phyloP scores from a whole-genome alignment of 2,888 invertebrate species.

The Empis stercorea region DNA sequence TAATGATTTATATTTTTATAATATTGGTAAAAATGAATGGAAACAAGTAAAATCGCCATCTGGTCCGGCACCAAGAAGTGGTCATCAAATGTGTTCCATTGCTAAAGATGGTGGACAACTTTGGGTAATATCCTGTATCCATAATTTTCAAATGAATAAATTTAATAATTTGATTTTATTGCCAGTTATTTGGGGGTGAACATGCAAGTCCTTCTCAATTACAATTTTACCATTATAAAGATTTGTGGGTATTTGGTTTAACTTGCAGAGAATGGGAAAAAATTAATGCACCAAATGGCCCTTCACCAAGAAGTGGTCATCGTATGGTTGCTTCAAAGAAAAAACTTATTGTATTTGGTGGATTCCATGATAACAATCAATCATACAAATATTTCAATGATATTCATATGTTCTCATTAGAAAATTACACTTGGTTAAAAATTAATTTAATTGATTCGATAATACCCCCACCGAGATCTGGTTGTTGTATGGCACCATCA shows the following conservation, averaged over 20 bases:
- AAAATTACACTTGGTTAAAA: constrained; percentile 65
- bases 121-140: constrained; percentile 38
- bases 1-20: constrained; percentile 75
- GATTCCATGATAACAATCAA: constrained; percentile 78
- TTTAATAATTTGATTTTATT: background rate
- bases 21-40: constrained; percentile 69
- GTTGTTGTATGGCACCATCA: constrained; percentile 43
- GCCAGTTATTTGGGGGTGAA: constrained; percentile 73
- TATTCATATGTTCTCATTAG: constrained; percentile 65
- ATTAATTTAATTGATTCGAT: constrained; percentile 48
- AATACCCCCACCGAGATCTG: constrained; percentile 66
- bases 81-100: constrained; percentile 72
- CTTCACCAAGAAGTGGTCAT: constrained; percentile 78
- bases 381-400: constrained; percentile 86
- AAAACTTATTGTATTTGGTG: constrained; percentile 75
- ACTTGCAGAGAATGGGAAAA: constrained; percentile 74
- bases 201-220: constrained; percentile 80
- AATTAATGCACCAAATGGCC: constrained; percentile 57
- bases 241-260: constrained; percentile 77
- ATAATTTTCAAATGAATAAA: background rate
- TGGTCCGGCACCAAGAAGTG: constrained; percentile 79
- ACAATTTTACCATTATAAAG: constrained; percentile 87
- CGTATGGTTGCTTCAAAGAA: constrained; percentile 73
- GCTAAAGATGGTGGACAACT: constrained; percentile 52
- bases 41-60: constrained; percentile 63